These are phyloP conservation scores for Epinephelus fuscoguttatus DNA, from an alignment of 2,113 vertebrate genomes.

Conservation along the genomic window DNA sequence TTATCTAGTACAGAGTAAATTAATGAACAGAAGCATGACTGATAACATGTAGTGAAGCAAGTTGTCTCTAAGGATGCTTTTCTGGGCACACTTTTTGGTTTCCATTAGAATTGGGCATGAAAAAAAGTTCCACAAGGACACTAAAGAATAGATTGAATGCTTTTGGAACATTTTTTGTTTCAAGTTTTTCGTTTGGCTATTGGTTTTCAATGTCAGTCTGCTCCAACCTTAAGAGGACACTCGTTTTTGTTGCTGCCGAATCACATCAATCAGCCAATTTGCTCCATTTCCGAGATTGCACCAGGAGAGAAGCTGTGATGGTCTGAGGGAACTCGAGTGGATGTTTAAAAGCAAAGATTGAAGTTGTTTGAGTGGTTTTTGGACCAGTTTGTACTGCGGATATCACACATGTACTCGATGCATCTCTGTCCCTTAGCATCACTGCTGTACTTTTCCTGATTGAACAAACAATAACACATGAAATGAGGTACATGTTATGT, in stretches of 20 bases:
- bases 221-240: not conserved
- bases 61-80: not conserved
- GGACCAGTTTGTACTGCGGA: not conserved
- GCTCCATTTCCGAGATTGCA: not conserved
- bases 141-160: not conserved
- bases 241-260: conserved; percentile 21
- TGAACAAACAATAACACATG: not conserved
- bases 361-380: not conserved
- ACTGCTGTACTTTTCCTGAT: too few species aligned
- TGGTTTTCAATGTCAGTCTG: not conserved
- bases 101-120: not conserved
- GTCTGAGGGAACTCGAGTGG: not conserved
- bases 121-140: not conserved
- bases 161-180: not conserved
- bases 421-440: not conserved
- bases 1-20: not conserved
- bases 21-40: conserved; percentile 4
- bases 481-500: not conserved
- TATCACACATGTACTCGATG: not conserved
- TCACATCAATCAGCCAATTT: not conserved
- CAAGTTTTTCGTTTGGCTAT: conserved; percentile 2
- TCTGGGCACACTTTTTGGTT: not conserved
- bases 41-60: not conserved
- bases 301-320: not conserved
- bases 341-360: not conserved